phyloP scores from a whole-genome alignment of 2,888 invertebrate genomes.

The Noctua comes region DNA sequence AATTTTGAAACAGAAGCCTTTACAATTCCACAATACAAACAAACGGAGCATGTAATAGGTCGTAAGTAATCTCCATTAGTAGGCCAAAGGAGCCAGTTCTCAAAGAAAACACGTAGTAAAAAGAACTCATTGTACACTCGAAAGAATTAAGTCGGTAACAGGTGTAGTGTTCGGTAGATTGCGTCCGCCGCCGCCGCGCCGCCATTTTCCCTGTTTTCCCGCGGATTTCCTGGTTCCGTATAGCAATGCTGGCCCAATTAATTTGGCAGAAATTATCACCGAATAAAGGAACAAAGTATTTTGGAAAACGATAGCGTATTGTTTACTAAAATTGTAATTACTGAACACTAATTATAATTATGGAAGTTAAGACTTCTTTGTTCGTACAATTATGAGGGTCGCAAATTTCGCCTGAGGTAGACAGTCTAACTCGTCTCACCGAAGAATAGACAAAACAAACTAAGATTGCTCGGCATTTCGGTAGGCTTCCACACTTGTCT shows the following conservation, averaged over 20 bases:
- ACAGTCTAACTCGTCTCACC: neutral
- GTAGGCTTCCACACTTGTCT: neutral
- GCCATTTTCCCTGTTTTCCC: conserved; percentile 40
- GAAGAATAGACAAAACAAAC: neutral
- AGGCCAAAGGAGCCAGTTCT: conserved; percentile 12
- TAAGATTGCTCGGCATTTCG: neutral
- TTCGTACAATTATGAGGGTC: neutral
- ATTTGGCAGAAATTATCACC: conserved; percentile 24
- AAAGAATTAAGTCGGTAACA: conserved; percentile 57
- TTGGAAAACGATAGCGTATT: conserved; percentile 8
- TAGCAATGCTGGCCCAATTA: conserved; percentile 36
- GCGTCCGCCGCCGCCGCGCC: conserved; percentile 29
- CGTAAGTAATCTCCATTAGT: conserved; percentile 38
- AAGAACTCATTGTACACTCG: conserved; percentile 23
- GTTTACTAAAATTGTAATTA: conserved; percentile 13
- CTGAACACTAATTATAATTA: neutral
- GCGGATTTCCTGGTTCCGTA: conserved; percentile 36
- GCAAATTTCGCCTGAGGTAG: neutral
- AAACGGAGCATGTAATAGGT: conserved; percentile 22
- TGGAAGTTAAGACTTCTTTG: neutral
- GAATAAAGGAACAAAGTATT: conserved; percentile 5
- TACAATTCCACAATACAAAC: conserved; percentile 18
- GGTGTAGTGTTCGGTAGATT: conserved; percentile 56
- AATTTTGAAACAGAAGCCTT: conserved; percentile 14
- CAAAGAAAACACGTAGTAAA: conserved; percentile 41